These are phyloP conservation scores for Cryptoprocta ferox DNA, from an alignment of 2,797 vertebrate genomes.

Conservation along the genomic window DNA sequence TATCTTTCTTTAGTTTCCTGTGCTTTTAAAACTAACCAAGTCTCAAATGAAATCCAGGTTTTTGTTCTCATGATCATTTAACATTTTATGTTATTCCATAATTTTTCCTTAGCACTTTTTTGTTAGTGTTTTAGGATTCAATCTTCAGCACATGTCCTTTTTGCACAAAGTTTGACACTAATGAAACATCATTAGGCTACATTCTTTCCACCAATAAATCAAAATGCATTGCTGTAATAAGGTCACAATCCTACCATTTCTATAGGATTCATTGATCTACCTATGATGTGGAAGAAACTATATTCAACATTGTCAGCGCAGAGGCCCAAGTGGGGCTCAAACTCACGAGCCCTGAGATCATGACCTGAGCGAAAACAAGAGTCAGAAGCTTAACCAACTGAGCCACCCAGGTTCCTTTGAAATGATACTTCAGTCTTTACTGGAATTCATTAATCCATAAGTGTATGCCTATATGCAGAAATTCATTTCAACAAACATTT, in stretches of 20 bases:
- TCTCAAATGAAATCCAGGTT: neutral
- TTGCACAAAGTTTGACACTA: constrained; percentile 39
- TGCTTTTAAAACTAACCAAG: constrained; percentile 27
- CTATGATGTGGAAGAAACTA: neutral
- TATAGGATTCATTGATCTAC: neutral
- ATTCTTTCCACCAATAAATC: neutral
- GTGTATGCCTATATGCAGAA: neutral
- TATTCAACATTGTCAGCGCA: neutral
- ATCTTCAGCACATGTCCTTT: neutral
- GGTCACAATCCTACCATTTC: neutral
- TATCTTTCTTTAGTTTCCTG: neutral
- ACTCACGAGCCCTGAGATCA: too few relatives aligned
- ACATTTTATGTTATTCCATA: neutral
- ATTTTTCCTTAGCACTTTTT: neutral
- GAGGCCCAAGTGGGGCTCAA: too few relatives aligned
- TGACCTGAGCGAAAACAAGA: too few relatives aligned
- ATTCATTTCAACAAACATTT: constrained; percentile 31
- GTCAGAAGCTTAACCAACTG: too few relatives aligned
- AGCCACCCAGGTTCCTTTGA: too few relatives aligned
- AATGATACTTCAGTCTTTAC: neutral
- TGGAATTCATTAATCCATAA: neutral
- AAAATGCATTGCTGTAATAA: neutral
- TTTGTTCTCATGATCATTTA: constrained; percentile 1
- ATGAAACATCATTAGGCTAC: neutral
- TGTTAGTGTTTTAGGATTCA: constrained; percentile 36